phyloP scores from a whole-genome alignment of 2,888 invertebrate genomes.

The Litoditis marina region DNA sequence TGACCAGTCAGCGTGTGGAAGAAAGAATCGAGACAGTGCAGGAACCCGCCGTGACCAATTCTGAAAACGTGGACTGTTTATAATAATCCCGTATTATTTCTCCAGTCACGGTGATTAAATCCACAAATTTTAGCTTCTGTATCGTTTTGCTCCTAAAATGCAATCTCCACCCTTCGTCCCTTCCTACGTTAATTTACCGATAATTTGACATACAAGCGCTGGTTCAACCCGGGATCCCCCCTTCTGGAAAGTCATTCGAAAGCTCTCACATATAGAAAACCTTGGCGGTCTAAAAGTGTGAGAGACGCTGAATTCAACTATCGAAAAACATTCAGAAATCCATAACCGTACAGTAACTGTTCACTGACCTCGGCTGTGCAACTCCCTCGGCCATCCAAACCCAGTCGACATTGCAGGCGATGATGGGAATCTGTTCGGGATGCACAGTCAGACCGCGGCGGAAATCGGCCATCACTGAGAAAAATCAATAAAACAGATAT shows the following conservation, averaged over 20 bases:
- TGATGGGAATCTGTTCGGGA: constrained; percentile 70
- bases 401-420: constrained; percentile 72
- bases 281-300: no score
- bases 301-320: no score
- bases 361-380: constrained; percentile 70
- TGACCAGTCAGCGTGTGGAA: constrained; percentile 70
- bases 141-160: no score
- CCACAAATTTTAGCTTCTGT: no score
- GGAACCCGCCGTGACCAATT: constrained; percentile 72
- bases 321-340: background rate
- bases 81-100: no score
- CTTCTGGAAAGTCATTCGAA: no score
- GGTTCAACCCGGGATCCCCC: no score
- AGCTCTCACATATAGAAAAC: no score
- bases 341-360: background rate
- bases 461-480: constrained; percentile 50
- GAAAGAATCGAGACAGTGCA: constrained; percentile 69
- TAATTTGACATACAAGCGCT: no score
- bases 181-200: no score
- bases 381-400: constrained; percentile 72
- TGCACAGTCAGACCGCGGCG: constrained; percentile 40
- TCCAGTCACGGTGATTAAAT: no score
- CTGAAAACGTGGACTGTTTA: constrained; percentile 60
- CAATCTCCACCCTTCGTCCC: no score
- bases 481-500: background rate